Base-by-base conservation (phyloP, 2,888 invertebrate species). In the Pogonocherus hispidulus region DNA sequence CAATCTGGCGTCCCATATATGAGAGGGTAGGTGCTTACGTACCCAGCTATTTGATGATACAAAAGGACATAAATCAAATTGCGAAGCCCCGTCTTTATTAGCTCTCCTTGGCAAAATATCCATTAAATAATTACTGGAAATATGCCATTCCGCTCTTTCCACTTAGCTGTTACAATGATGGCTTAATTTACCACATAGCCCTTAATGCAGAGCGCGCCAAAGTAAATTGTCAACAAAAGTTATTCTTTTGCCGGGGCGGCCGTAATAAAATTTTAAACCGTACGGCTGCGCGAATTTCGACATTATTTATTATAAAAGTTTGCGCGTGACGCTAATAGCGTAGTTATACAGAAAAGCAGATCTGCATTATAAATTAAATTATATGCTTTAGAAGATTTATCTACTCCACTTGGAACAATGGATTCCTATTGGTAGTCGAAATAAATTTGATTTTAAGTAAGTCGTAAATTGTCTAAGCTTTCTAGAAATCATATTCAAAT, bases 41-140 rank as follows among this genome's bases (percentile, higher is more conserved):
- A 52, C 41, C 41, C 56, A 64, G 66, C 60, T 67, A 60, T 66
- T 49, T 52, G 70, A 70, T 65, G 69, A 72, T 68, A 68, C 70
- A 66, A 70, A 72, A 69, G 72, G 67, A 69, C 70, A 66, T 73
- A 73, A 73, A 73, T 73, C 73, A 73, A 73, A 70, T 69, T 70
- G 66, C 67, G 49, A 66, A 69, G 69, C 68, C 70, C 63, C 18
- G 67, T 70, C 73, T 70, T 70, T 73, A 70, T 70, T 67, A 70
- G 69, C 72, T 66, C 66, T 70, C 66, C 72, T 70, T 70, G 59
- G 70, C 68, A 63, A 69, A 73, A 73, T 73, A 68, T 73, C 70
- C 70, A 73, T 73, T 73, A 73, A 73, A 73, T 65, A 70, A 73
- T 73, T 73, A 70, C 67, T 66, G 72, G 68, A 70, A 73, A 70